Evolutionary conservation across 2,888 invertebrate species (phyloP).

Genomic region (Synergus gifuensis): DNA sequence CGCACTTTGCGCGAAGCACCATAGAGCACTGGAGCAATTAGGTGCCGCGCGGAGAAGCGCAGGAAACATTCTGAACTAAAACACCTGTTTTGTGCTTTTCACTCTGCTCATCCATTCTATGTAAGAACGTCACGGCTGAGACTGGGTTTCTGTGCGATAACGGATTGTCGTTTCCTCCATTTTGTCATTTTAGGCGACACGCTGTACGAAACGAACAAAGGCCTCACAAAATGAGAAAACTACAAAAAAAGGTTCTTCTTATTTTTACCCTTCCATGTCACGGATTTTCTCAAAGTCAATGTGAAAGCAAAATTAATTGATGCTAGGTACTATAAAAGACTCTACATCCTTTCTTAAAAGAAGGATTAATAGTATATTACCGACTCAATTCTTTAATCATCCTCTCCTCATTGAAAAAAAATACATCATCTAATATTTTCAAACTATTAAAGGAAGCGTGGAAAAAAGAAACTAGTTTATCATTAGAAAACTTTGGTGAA

Average conservation of each 20-base stretch:
- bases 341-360: neutral
- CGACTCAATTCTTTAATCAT: neutral
- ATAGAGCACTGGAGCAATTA: constrained; percentile 29
- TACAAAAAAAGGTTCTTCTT: neutral
- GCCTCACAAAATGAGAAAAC: neutral
- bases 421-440: neutral
- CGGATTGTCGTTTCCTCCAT: constrained; percentile 46
- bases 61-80: constrained; percentile 42
- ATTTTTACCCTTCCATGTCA: neutral
- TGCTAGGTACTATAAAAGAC: neutral
- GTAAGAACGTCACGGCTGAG: constrained; percentile 38
- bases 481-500: too few species aligned
- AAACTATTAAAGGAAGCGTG: neutral
- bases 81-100: constrained; percentile 46
- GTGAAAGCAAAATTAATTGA: constrained; percentile 16
- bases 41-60: constrained; percentile 10
- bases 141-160: constrained; percentile 43
- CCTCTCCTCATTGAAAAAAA: neutral
- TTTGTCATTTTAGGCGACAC: constrained; percentile 29
- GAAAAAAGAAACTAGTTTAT: too few species aligned
- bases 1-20: constrained; percentile 23
- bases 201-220: neutral
- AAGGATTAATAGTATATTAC: neutral
- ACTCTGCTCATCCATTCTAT: constrained; percentile 41
- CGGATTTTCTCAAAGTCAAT: neutral